Percentiles rank a stretch among this genome's conserved stretches.
phyloP scores from a whole-genome alignment of 2,797 vertebrate genomes.

The Pempheris klunzingeri region DNA sequence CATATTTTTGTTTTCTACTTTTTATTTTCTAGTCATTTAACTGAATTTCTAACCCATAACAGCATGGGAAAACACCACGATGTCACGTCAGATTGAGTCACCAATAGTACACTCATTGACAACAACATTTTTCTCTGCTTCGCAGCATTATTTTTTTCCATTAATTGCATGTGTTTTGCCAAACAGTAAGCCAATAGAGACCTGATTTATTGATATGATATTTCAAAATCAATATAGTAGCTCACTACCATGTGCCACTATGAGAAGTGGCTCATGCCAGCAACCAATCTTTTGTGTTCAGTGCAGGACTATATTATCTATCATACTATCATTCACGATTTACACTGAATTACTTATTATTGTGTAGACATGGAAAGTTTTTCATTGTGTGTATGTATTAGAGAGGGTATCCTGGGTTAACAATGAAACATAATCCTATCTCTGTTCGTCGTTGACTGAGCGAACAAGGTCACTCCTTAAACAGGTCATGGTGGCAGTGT shows the following conservation, averaged over 20 bases:
- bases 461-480: slow-evolving; percentile 43
- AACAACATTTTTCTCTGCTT: not conserved
- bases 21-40: not conserved
- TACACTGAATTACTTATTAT: not conserved
- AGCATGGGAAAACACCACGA: too few relatives aligned
- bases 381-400: not conserved
- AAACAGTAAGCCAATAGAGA: too few relatives aligned
- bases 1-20: not conserved
- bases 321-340: too few relatives aligned
- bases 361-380: not conserved
- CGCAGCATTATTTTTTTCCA: too few relatives aligned
- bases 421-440: slow-evolving; percentile 13
- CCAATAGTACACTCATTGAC: too few relatives aligned
- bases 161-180: too few relatives aligned
- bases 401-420: not conserved
- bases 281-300: not conserved
- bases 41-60: not conserved
- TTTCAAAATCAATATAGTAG: too few relatives aligned
- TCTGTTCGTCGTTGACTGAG: not conserved
- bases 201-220: too few relatives aligned
- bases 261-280: too few relatives aligned
- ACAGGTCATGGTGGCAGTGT: not conserved
- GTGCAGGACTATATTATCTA: too few relatives aligned
- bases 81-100: too few relatives aligned
- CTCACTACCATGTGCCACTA: too few relatives aligned